A percentile compares a stretch with the other conserved stretches of the same genome.
These are phyloP conservation scores for Ips nitidus DNA, from an alignment of 1,140 invertebrate genomes.

Conservation along the genomic window DNA sequence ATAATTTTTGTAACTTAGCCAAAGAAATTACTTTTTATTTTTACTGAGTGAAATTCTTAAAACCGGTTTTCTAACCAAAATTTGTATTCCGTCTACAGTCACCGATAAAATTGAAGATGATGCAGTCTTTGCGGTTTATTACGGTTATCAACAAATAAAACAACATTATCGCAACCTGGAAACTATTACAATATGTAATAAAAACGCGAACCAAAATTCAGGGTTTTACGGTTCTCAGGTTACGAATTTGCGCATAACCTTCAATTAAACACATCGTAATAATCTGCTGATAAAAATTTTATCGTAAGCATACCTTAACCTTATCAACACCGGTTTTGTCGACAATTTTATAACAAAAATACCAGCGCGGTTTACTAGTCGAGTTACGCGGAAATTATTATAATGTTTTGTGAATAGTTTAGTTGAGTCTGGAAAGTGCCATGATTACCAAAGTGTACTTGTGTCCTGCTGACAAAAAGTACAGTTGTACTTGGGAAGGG, in stretches of 20 bases:
- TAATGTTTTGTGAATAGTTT: background rate
- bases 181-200: no score
- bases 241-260: conserved; percentile 8
- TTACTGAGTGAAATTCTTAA: no score
- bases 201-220: no score
- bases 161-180: no score
- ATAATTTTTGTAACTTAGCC: no score
- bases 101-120: no score
- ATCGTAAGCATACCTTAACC: conserved; percentile 11
- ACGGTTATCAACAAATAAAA: no score
- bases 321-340: conserved; percentile 8
- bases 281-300: conserved; percentile 22
- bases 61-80: no score
- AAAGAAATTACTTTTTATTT: no score
- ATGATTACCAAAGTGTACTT: conserved; percentile 42
- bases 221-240: no score
- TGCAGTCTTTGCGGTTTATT: no score
- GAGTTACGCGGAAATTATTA: background rate
- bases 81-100: no score
- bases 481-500: conserved; percentile 45
- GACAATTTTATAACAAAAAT: background rate
- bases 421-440: background rate
- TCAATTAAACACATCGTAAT: conserved; percentile 8
- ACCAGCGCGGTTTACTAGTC: background rate
- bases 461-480: conserved; percentile 44